A percentile compares a stretch with the other conserved stretches of the same genome.
These are phyloP conservation scores for Mesoligia furuncula DNA, from an alignment of 2,888 invertebrate species.

Conservation along the genomic window DNA sequence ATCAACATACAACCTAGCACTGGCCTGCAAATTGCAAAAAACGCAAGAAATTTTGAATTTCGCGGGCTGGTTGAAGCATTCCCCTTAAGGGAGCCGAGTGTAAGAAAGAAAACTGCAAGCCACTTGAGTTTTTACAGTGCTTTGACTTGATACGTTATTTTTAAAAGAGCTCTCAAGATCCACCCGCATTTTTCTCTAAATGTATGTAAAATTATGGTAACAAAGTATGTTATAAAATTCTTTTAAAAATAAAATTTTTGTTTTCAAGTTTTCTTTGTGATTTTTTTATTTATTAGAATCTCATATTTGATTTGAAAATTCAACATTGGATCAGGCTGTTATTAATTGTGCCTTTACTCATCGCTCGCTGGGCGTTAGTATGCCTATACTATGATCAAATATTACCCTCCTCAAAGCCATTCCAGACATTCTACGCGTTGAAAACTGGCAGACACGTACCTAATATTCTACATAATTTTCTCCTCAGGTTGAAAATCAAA, in stretches of 20 bases:
- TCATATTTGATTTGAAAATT: background rate
- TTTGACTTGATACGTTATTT: conserved; percentile 73
- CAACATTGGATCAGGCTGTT: background rate
- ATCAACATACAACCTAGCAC: no score
- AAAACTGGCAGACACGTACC: background rate
- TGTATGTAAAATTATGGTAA: conserved; percentile 38
- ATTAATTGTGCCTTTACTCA: background rate
- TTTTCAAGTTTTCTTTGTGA: background rate
- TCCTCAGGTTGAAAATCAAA: background rate
- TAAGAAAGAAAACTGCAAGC: conserved; percentile 74
- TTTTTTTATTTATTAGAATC: background rate
- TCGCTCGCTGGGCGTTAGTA: background rate
- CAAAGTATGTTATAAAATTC: conserved; percentile 2
- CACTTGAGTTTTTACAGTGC: conserved; percentile 74
- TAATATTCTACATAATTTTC: background rate
- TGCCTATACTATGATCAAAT: background rate
- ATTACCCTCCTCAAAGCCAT: conserved; percentile 21
- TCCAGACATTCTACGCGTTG: conserved; percentile 20
- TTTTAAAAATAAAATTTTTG: conserved; percentile 8
- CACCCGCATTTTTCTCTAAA: conserved; percentile 56
- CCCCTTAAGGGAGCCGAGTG: conserved; percentile 68
- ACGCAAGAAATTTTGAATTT: no score
- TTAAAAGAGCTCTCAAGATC: conserved; percentile 66
- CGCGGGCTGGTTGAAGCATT: no score
- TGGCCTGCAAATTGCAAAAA: no score